phyloP scores from a whole-genome alignment of 2,113 vertebrate genomes.

The Protobothrops flavoviridis region DNA sequence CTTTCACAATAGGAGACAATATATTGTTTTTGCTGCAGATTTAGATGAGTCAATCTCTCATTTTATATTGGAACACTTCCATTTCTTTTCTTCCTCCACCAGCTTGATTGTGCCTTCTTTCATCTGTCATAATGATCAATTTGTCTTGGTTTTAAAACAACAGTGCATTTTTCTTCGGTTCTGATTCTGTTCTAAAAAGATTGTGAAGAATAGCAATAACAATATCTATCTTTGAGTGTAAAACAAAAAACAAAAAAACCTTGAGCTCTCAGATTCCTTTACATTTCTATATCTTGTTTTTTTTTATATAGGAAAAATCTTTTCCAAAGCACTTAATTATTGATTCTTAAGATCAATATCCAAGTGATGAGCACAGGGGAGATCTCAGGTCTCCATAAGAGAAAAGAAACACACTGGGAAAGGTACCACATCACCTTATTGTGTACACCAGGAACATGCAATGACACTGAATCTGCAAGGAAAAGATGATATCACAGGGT shows the following conservation, averaged over 20 bases:
- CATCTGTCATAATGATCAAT: constrained; percentile 8
- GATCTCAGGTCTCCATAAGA: neutral
- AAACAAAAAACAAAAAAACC: neutral
- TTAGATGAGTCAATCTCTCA: constrained; percentile 45
- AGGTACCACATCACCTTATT: neutral
- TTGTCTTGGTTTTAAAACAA: constrained; percentile 35
- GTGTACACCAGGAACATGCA: neutral
- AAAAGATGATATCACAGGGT: neutral
- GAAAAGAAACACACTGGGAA: neutral
- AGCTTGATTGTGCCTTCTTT: neutral
- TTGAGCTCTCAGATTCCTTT: neutral
- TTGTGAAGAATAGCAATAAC: neutral
- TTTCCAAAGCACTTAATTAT: neutral
- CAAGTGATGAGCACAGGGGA: neutral
- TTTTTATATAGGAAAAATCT: neutral
- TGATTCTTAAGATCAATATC: neutral
- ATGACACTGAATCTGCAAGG: neutral
- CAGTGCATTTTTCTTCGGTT: constrained; percentile 27
- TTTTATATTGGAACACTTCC: constrained; percentile 47
- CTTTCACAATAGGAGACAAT: constrained; percentile 44
- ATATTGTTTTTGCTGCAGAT: constrained; percentile 28
- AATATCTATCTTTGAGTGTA: neutral
- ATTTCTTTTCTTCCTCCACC: neutral
- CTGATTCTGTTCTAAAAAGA: constrained; percentile 24
- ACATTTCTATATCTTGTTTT: neutral